phyloP scores from a whole-genome alignment of 2,113 vertebrate species.

The Calidris pugnax region DNA sequence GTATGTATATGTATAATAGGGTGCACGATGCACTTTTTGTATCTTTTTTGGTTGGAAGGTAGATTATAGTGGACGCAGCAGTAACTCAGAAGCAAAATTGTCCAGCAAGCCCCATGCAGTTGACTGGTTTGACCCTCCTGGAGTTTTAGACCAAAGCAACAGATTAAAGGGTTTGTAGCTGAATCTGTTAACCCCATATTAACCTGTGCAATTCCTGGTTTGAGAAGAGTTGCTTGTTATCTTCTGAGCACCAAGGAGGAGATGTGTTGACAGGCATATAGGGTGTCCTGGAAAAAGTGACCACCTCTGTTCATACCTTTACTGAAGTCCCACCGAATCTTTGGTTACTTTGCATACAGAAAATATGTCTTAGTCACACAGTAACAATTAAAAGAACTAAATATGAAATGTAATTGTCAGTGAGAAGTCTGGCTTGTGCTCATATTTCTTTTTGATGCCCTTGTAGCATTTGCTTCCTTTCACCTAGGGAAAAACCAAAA shows the following conservation, averaged over 20 bases:
- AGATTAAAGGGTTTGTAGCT: neutral
- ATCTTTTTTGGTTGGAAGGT: neutral
- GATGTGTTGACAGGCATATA: neutral
- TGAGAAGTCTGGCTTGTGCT: neutral
- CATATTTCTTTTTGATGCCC: neutral
- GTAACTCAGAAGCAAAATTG: neutral
- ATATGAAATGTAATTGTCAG: neutral
- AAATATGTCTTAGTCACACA: neutral
- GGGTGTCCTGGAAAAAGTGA: neutral
- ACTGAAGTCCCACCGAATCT: neutral
- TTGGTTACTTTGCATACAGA: neutral
- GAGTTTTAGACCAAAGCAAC: neutral
- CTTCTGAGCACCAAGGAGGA: neutral
- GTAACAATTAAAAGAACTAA: neutral
- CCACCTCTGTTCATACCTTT: neutral
- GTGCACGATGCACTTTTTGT: neutral
- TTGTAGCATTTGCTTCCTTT: neutral
- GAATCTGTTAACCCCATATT: neutral
- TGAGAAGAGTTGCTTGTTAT: neutral
- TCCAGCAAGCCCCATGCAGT: no score
- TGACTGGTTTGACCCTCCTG: neutral
- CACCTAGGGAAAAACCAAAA: neutral
- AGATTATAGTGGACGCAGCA: neutral
- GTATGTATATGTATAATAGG: neutral
- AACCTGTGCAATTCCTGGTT: neutral